A percentile compares a stretch with the other conserved stretches of the same genome.
Evolutionary conservation across 2,113 vertebrate species (phyloP).

Genomic region (Sphaerodactylus townsendi): DNA sequence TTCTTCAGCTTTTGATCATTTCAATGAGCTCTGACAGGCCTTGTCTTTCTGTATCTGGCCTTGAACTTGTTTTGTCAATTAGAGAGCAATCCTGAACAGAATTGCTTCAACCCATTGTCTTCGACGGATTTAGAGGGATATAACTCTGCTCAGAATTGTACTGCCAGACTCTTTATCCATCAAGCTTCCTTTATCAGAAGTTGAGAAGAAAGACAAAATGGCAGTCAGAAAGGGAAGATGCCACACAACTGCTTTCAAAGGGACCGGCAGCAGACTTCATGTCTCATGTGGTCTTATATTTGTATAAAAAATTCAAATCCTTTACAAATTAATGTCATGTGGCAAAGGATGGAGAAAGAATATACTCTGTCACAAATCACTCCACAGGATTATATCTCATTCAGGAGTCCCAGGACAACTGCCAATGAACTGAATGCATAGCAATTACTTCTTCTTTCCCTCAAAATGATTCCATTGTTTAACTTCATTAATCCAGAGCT

Average conservation of each 20-base stretch:
- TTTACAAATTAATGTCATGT: constrained; percentile 1
- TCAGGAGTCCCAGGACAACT: not conserved
- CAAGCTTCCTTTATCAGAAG: not conserved
- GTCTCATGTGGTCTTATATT: not conserved
- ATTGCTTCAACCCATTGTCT: no score
- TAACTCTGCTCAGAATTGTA: no score
- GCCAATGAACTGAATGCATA: not conserved
- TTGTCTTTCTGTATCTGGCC: no score
- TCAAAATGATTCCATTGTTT: constrained; percentile 9
- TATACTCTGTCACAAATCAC: constrained; percentile 4
- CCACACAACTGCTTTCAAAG: not conserved
- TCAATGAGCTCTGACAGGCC: not conserved
- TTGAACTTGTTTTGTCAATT: not conserved
- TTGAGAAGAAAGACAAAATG: not conserved
- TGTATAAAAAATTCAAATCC: not conserved
- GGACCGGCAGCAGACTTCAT: not conserved
- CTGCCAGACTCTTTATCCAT: not conserved
- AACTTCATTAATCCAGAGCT: constrained; percentile 6
- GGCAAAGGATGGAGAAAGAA: not conserved
- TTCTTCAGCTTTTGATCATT: not conserved
- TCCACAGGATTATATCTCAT: not conserved
- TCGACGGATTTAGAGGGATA: no score
- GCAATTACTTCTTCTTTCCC: not conserved
- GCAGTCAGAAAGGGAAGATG: not conserved
- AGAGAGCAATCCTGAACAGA: no score